phyloP scores from a whole-genome alignment of 2,797 vertebrate genomes.

The Arnoldichthys spilopterus region DNA sequence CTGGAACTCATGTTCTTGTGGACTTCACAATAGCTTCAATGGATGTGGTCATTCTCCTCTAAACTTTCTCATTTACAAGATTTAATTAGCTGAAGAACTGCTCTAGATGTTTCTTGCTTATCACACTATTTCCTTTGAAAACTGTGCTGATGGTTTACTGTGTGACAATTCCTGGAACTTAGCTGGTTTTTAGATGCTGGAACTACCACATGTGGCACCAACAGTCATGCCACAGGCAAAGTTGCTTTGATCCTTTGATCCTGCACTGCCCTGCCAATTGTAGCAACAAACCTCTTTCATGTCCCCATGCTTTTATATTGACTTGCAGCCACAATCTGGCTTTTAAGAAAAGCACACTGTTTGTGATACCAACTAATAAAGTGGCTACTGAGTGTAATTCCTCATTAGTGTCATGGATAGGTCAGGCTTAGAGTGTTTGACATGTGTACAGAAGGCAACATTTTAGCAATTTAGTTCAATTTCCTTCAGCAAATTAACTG shows the following conservation, averaged over 20 bases:
- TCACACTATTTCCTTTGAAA: background rate
- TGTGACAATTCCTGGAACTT: background rate
- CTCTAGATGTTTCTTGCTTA: background rate
- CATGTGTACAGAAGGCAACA: background rate
- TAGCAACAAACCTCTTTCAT: background rate
- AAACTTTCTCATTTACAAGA: background rate
- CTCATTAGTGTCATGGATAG: slow-evolving; percentile 8
- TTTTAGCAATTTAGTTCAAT: background rate
- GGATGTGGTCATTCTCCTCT: background rate
- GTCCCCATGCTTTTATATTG: background rate
- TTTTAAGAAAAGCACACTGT: background rate
- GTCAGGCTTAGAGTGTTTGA: background rate
- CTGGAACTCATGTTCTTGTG: background rate
- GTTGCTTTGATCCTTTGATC: background rate
- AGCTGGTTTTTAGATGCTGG: background rate
- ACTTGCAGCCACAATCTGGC: background rate
- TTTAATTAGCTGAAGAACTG: background rate
- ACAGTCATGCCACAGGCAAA: background rate
- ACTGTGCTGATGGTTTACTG: background rate
- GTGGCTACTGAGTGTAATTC: background rate
- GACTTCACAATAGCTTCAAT: background rate
- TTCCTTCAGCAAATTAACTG: background rate
- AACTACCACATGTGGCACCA: background rate
- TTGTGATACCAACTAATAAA: background rate
- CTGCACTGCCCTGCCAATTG: background rate